Percentiles rank a stretch among this genome's conserved stretches.
Conservation (phyloP, 2,888 invertebrate species). For the Cheilosia grossa region DNA sequence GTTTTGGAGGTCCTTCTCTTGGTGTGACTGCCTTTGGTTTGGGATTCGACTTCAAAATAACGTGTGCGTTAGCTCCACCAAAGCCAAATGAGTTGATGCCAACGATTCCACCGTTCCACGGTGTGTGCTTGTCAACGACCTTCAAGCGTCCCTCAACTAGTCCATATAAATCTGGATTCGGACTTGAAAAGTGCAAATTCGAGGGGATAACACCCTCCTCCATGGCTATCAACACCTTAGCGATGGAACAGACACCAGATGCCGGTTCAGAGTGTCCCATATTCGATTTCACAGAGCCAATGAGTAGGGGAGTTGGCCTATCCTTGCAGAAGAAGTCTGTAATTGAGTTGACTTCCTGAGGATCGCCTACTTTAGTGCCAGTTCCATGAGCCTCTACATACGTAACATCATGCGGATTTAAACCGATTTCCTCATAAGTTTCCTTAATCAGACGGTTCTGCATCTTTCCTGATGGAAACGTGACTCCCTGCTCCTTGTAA, state of each 20-base stretch:
- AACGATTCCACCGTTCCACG: constrained; percentile 94
- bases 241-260: constrained; percentile 94
- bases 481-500: constrained; percentile 94
- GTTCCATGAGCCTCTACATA: constrained; percentile 99
- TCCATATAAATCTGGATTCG: constrained; percentile 96
- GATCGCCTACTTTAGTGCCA: constrained; percentile 98
- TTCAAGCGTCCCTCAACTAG: constrained; percentile 94
- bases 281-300: constrained; percentile 99
- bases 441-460: constrained; percentile 92
- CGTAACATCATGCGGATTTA: constrained; percentile 91
- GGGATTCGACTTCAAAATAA: constrained; percentile 91
- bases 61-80: constrained; percentile 98
- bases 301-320: constrained; percentile 90
- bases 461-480: constrained; percentile 91
- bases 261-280: constrained; percentile 99
- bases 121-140: constrained; percentile 92
- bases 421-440: constrained; percentile 91
- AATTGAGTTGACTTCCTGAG: constrained; percentile 98
- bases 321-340: constrained; percentile 95
- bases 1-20: constrained; percentile 86
- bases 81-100: constrained; percentile 99
- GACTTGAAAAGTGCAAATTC: constrained; percentile 94
- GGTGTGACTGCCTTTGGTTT: constrained; percentile 86
- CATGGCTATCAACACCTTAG: constrained; percentile 97
- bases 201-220: constrained; percentile 94